A percentile compares a stretch with the other conserved stretches of the same genome.
Evolutionary conservation across 2,113 vertebrate species (phyloP).

Genomic region (Elephas maximus): DNA sequence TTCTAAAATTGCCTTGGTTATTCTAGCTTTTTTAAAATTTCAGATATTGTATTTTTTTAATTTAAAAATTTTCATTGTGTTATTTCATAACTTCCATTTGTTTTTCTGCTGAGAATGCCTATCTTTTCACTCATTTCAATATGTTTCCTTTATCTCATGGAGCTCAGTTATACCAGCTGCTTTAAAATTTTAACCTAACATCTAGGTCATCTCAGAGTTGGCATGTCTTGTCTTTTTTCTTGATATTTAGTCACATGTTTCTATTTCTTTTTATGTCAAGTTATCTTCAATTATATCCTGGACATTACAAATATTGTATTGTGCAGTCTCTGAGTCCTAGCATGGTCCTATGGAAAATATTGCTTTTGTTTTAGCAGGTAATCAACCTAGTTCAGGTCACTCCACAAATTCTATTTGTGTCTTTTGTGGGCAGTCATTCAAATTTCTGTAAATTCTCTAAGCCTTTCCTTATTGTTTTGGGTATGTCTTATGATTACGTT

Average conservation of each 20-base stretch:
- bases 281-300: conserved; percentile 5
- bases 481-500: background rate
- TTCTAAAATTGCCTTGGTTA: background rate
- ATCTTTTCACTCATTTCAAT: background rate
- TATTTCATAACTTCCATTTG: background rate
- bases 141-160: background rate
- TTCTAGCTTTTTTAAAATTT: background rate
- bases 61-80: conserved; percentile 8
- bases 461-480: background rate
- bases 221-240: background rate
- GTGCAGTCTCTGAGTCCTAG: background rate
- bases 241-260: background rate
- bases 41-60: background rate
- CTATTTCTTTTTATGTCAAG: background rate
- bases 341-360: too few species aligned
- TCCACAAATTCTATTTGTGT: background rate
- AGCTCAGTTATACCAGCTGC: background rate
- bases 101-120: background rate
- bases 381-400: background rate
- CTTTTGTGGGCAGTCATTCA: conserved; percentile 14
- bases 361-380: too few species aligned
- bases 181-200: conserved; percentile 22
- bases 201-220: background rate
- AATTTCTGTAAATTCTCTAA: background rate
- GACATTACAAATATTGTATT: background rate